These are phyloP conservation scores for Paramormyrops kingsleyae DNA, from an alignment of 2,113 vertebrate genomes.

Conservation along the genomic window DNA sequence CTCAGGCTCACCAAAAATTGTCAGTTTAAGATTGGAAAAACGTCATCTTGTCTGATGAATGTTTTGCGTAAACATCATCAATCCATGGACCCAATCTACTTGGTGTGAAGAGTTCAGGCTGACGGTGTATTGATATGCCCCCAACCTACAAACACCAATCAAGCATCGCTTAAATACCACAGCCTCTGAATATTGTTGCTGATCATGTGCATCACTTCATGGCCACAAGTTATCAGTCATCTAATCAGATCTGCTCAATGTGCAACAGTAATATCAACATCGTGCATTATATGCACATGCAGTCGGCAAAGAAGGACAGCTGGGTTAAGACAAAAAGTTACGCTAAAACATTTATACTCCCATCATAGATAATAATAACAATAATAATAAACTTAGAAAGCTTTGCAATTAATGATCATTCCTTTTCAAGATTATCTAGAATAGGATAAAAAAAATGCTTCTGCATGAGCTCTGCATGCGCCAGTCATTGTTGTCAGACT, in stretches of 20 bases:
- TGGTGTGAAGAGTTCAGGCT: not conserved
- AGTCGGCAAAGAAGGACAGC: not conserved
- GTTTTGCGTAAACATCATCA: not conserved
- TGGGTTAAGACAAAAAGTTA: not conserved
- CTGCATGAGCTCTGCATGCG: not conserved
- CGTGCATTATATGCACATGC: not conserved
- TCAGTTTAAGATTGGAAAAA: not conserved
- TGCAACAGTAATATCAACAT: not conserved
- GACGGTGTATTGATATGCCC: not conserved
- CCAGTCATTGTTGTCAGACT: not conserved
- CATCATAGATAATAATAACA: not conserved
- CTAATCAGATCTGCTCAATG: not conserved
- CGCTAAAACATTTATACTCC: not conserved
- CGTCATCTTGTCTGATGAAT: not conserved
- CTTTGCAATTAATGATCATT: not conserved
- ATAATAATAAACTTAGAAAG: not conserved
- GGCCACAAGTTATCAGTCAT: not conserved
- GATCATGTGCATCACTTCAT: not conserved
- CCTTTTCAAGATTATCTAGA: not conserved
- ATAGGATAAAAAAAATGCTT: not conserved
- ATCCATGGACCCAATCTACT: not conserved
- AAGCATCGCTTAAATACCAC: not conserved
- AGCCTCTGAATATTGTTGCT: not conserved
- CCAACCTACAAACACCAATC: not conserved
- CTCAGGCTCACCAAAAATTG: not conserved